phyloP scores from a whole-genome alignment of 2,888 invertebrate genomes.

The Lomographa bimaculata region DNA sequence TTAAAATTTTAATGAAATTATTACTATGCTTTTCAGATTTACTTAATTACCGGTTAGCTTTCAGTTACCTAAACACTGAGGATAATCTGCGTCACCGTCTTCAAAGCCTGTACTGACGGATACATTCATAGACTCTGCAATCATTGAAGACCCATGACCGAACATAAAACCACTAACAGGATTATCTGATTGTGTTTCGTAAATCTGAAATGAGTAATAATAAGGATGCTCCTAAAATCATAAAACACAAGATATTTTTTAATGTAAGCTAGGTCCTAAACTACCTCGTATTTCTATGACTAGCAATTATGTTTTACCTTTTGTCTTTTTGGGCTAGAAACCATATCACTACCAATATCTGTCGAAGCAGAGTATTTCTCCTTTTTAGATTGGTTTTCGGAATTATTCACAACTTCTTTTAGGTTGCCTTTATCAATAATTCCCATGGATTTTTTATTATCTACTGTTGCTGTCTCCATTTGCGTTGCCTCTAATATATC shows the following conservation, averaged over 20 bases:
- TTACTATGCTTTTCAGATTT: background rate
- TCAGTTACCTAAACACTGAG: conserved; percentile 58
- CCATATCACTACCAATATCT: conserved; percentile 13
- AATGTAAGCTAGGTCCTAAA: no score
- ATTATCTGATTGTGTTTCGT: conserved; percentile 36
- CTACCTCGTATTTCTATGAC: no score
- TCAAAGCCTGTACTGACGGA: conserved; percentile 49
- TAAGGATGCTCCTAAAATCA: no score
- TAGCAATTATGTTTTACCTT: no score
- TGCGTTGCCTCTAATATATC: no score
- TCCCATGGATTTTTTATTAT: no score
- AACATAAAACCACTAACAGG: conserved; percentile 55
- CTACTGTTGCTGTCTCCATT: no score
- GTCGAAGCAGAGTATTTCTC: conserved; percentile 7
- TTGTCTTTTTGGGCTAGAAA: conserved; percentile 39
- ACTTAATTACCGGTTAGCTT: conserved; percentile 1
- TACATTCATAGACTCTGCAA: conserved; percentile 61
- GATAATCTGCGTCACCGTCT: conserved; percentile 58
- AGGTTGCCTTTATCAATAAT: no score
- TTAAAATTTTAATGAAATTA: background rate
- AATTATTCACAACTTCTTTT: conserved; percentile 2
- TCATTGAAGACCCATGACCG: conserved; percentile 52
- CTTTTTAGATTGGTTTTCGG: background rate
- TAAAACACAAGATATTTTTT: no score
- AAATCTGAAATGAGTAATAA: conserved; percentile 43